Evolutionary conservation across 2,888 invertebrate genomes (phyloP).

Genomic region (Drosophila putrida): DNA sequence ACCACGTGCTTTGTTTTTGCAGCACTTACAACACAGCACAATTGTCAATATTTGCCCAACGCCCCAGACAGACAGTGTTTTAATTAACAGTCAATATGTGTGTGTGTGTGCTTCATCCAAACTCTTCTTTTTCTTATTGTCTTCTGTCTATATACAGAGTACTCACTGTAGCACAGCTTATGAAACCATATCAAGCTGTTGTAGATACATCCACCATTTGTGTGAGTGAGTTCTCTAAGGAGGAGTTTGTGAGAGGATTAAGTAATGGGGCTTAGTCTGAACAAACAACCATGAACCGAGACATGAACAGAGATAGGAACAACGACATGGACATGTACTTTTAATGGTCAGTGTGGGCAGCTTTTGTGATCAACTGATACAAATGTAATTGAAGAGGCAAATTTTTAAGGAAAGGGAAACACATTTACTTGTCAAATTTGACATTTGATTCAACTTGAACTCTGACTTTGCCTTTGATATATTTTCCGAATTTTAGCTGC

Average conservation of each 20-base stretch:
- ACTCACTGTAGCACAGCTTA: slow-evolving; percentile 36
- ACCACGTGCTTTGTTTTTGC: slow-evolving; percentile 49
- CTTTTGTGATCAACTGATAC: slow-evolving; percentile 7
- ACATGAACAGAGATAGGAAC: background rate
- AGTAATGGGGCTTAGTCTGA: slow-evolving; percentile 20
- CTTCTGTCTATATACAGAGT: background rate
- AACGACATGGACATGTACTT: background rate
- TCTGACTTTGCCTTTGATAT: too few relatives aligned
- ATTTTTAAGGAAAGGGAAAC: background rate
- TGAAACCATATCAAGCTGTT: slow-evolving; percentile 43
- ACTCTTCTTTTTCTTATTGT: background rate
- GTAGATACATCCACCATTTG: background rate
- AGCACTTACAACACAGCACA: slow-evolving; percentile 50
- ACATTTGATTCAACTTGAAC: too few relatives aligned
- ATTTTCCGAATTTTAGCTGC: too few relatives aligned
- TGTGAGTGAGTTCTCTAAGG: slow-evolving; percentile 4
- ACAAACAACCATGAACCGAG: slow-evolving; percentile 22
- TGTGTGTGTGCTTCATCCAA: background rate
- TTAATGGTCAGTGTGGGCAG: background rate
- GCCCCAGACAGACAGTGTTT: slow-evolving; percentile 23
- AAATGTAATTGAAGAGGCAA: slow-evolving; percentile 7
- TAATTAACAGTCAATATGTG: slow-evolving; percentile 72
- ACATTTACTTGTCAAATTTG: too few relatives aligned
- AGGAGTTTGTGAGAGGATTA: slow-evolving; percentile 11
- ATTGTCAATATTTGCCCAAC: slow-evolving; percentile 52